Evolutionary conservation across 2,888 invertebrate species (phyloP).

Genomic region (Calephelis perditalis): DNA sequence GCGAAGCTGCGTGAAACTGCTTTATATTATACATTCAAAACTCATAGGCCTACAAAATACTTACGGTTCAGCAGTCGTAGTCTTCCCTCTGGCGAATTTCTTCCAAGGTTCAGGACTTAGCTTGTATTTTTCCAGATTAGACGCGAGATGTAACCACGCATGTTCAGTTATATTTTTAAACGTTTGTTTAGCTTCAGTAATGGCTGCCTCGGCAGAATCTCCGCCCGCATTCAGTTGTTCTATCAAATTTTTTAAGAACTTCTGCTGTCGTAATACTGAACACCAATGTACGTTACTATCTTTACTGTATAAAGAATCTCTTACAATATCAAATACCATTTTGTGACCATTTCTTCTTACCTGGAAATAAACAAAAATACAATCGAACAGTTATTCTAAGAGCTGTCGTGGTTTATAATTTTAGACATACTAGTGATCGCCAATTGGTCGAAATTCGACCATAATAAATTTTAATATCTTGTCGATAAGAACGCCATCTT

Average conservation of each 20-base stretch:
- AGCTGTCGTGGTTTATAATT: no score
- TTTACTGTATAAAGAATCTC: slow-evolving; percentile 57
- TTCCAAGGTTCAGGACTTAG: slow-evolving; percentile 77
- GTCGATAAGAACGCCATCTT: no score
- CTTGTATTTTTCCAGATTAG: slow-evolving; percentile 81
- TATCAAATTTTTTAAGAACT: slow-evolving; percentile 84
- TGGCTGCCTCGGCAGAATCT: slow-evolving; percentile 61
- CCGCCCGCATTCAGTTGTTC: slow-evolving; percentile 75
- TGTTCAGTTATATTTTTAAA: slow-evolving; percentile 78
- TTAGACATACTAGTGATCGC: no score
- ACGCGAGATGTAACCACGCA: slow-evolving; percentile 84
- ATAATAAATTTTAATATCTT: no score
- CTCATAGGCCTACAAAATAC: not conserved
- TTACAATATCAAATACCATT: slow-evolving; percentile 74
- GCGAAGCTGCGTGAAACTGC: no score
- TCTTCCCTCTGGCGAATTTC: slow-evolving; percentile 48
- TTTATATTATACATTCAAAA: no score
- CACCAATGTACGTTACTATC: slow-evolving; percentile 85
- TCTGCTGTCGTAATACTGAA: slow-evolving; percentile 86
- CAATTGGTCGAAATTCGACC: no score
- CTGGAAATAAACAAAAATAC: slow-evolving; percentile 32
- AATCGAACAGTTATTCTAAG: no score
- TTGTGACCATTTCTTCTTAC: slow-evolving; percentile 79
- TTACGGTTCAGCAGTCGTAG: slow-evolving; percentile 39
- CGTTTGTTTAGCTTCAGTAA: slow-evolving; percentile 75